Evolutionary conservation across 2,797 vertebrate genomes (phyloP).

Genomic region (Chaunax sp.): DNA sequence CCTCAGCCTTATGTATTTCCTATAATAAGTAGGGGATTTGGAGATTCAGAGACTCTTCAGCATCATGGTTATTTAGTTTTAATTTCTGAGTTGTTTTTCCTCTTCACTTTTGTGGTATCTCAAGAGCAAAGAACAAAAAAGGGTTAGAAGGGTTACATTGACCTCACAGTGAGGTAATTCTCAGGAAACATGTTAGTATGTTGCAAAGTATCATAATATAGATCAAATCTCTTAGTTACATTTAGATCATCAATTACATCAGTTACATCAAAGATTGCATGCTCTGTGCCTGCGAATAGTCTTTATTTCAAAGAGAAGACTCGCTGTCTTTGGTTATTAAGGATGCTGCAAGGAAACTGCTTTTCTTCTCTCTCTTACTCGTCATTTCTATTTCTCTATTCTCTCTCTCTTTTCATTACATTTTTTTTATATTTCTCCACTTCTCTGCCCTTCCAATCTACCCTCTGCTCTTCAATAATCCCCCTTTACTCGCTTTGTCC

Average conservation of each 20-base stretch:
- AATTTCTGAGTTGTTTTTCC: neutral
- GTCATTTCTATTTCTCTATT: neutral
- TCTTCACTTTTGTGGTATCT: conserved; percentile 8
- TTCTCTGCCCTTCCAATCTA: conserved; percentile 33
- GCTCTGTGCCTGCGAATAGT: conserved; percentile 35
- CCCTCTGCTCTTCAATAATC: conserved; percentile 49
- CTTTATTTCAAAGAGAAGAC: conserved; percentile 47
- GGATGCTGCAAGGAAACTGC: conserved; percentile 27
- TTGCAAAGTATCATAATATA: conserved; percentile 6
- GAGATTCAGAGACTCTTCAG: neutral
- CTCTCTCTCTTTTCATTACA: conserved; percentile 34
- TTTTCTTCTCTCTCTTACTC: neutral
- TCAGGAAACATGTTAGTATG: neutral
- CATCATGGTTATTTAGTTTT: neutral
- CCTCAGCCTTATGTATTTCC: neutral
- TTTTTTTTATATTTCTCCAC: conserved; percentile 18
- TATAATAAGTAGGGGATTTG: neutral
- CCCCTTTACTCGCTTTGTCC: conserved; percentile 51
- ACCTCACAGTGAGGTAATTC: neutral
- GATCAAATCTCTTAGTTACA: conserved; percentile 1
- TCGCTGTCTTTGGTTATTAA: conserved; percentile 32
- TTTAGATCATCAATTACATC: neutral
- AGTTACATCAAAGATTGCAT: conserved; percentile 13
- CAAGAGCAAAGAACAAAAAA: neutral
- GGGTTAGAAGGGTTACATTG: neutral